Conservation (phyloP, 2,888 invertebrate genomes). For the Zele albiditarsus region DNA sequence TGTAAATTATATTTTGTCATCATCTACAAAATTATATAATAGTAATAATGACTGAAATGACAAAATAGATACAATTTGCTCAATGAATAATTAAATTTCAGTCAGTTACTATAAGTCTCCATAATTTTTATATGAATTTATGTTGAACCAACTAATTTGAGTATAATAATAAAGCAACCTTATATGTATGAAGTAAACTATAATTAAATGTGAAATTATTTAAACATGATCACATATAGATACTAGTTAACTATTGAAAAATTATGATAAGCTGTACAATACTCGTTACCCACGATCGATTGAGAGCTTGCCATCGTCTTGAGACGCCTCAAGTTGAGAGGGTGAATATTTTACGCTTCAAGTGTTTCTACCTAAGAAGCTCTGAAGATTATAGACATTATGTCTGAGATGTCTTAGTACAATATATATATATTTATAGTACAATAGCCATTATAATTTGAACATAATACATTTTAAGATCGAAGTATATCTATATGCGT, state of each 20-base stretch:
- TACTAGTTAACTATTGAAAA: constrained; percentile 1
- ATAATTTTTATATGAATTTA: no score
- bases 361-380: constrained; percentile 51
- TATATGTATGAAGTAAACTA: no score
- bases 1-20: no score
- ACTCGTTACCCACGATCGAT: constrained; percentile 22
- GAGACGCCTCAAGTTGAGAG: constrained; percentile 44
- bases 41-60: no score
- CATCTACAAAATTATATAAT: no score
- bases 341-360: constrained; percentile 59
- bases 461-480: not conserved
- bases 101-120: no score
- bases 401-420: constrained; percentile 19
- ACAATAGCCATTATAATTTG: not conserved
- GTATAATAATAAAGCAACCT: no score
- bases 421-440: not conserved
- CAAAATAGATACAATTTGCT: no score
- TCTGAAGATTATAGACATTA: constrained; percentile 50
- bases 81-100: no score
- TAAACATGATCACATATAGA: no score
- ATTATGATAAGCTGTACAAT: constrained; percentile 20
- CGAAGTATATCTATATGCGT: not conserved
- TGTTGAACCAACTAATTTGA: no score
- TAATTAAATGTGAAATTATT: no score
- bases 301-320: constrained; percentile 32